A percentile compares a stretch with the other conserved stretches of the same genome.
phyloP scores from a whole-genome alignment of 2,888 invertebrate species.

The Ceraclea dissimilis region DNA sequence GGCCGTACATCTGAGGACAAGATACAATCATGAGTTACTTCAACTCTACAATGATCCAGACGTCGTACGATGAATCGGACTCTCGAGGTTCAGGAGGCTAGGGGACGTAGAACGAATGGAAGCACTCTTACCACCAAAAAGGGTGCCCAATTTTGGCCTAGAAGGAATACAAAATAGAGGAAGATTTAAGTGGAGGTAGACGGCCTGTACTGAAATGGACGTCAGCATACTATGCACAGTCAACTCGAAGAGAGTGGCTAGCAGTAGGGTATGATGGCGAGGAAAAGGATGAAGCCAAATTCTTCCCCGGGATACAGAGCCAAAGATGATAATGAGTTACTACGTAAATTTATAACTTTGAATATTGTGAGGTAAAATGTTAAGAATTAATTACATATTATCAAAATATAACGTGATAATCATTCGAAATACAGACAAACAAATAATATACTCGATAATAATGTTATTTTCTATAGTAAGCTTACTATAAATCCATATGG shows the following conservation, averaged over 20 bases:
- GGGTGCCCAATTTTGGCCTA: neutral
- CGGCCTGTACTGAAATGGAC: constrained; percentile 1
- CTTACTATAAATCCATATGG: too few species aligned
- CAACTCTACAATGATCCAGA: neutral
- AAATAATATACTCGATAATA: too few species aligned
- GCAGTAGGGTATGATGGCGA: neutral
- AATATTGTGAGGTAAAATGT: too few species aligned
- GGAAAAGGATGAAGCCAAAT: neutral
- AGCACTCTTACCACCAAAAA: neutral
- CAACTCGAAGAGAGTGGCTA: neutral
- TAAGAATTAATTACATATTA: too few species aligned
- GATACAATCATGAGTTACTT: neutral
- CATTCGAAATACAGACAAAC: too few species aligned
- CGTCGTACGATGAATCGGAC: neutral
- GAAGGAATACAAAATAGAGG: neutral
- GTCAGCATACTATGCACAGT: neutral
- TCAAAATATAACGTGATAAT: too few species aligned
- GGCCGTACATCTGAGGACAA: neutral
- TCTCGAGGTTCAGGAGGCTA: neutral
- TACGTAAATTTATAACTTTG: too few species aligned
- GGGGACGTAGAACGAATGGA: neutral
- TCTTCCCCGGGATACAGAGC: too few species aligned
- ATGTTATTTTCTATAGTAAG: too few species aligned
- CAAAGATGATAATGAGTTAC: too few species aligned
- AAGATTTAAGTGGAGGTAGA: neutral